Percentiles rank a stretch among this genome's conserved stretches.
Evolutionary conservation across 30 jellyfish, hydroid and myxozoan species (phyloP).

Genomic region (Pseudorhiza aurosa): DNA sequence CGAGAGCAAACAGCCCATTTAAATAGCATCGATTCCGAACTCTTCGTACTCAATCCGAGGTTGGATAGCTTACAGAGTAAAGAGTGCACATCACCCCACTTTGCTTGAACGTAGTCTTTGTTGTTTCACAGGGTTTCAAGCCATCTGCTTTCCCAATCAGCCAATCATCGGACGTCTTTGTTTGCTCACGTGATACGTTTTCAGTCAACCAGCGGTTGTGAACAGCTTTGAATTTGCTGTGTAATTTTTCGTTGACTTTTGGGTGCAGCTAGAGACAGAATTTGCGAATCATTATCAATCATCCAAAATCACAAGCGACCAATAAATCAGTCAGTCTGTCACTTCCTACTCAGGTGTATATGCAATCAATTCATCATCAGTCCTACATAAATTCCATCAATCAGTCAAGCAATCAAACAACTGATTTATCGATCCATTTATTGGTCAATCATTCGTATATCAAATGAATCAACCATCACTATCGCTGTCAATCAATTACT

Average conservation of each 20-base stretch:
- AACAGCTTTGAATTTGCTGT: conserved; percentile 41
- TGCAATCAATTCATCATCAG: too few relatives aligned
- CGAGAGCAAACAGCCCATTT: too few relatives aligned
- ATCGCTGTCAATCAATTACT: too few relatives aligned
- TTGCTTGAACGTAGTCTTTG: conserved; percentile 29
- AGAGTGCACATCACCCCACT: conserved; percentile 73
- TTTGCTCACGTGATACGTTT: conserved; percentile 90
- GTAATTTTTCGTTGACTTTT: conserved; percentile 59
- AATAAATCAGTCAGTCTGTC: neutral
- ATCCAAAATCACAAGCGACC: neutral
- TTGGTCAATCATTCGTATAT: too few relatives aligned
- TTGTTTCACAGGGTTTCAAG: conserved; percentile 73
- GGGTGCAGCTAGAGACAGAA: conserved; percentile 75
- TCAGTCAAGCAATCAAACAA: too few relatives aligned
- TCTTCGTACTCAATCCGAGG: conserved; percentile 28
- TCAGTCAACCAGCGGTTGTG: conserved; percentile 89
- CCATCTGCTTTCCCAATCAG: conserved; percentile 84
- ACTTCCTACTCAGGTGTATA: too few relatives aligned
- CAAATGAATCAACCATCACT: too few relatives aligned
- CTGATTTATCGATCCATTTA: too few relatives aligned
- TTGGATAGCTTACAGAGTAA: conserved; percentile 71
- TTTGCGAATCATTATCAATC: neutral
- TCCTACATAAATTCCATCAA: too few relatives aligned
- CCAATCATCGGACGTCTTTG: conserved; percentile 89
- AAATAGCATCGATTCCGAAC: neutral